Base-by-base conservation (phyloP, 1,140 invertebrate genomes). In the Apocrypta bakeri region DNA sequence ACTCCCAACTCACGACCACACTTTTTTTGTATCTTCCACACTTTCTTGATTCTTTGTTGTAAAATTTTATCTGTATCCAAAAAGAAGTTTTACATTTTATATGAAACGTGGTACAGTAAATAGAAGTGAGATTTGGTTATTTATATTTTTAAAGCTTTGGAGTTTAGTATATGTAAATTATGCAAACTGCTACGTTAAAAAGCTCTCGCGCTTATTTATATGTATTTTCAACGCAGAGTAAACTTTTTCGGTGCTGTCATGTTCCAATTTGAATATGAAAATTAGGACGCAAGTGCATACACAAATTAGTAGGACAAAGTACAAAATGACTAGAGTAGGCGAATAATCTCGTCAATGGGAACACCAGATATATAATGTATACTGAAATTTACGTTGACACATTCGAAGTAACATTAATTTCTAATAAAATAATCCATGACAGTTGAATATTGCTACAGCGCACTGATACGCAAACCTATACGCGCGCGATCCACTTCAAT, bases 391-490 rank as follows among this genome's bases (percentile, higher is more conserved):
- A 48, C 14, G 42, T 17, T 17, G 42, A 48, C 42, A 17, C 14
- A 17, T 48, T 48, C 42, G 14, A 48, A 48, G 42, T n/a, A 56
- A 17, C 63, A 66, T 66, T 11, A 27, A 66, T 29, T 66, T 66
- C 63, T 66, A 66, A 66, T 66, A 27, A 25, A 71, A 71, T 71
- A 71, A 71, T 71, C 29, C 6, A 3, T 71, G 68, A n/a, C 31
- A 37, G 27, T 31, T 71, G 31, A 71, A 33, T 29, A 29, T 66
- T 66, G 63, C n/a, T 25, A 56, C 2, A 56, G 48, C 1, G 25
- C 8, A 14, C 17, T 74, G 37, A 74, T 74, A 12, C 14, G 69
- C 68, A 37, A 71, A 71, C 17, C 68, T 37, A n/a, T n/a, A n/a
- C n/a, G n/a, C n/a, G 61, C 61, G 27, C 24, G 24, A 11, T 27